Base-by-base conservation (phyloP, 2,797 vertebrate genomes). In the Naso thynnoides region DNA sequence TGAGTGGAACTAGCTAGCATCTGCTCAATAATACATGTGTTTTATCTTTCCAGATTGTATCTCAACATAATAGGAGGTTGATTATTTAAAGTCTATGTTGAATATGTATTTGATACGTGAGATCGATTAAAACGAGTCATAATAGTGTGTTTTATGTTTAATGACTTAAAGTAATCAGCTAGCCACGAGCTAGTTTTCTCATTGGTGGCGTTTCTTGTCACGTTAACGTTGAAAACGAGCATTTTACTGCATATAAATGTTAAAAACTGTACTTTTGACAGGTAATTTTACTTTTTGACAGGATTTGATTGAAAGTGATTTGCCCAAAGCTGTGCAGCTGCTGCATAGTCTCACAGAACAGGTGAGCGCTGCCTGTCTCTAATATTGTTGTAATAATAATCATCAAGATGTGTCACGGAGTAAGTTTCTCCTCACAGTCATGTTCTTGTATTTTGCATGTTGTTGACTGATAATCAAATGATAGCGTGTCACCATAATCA, bases 281-380 rank as follows among this genome's bases (percentile, higher is more conserved):
- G 42, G 23, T 58, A 1, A 13, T 63, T 59, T 19, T 1, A 10
- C 10, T 65, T 27, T 76, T 49, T 75, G 63, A 1, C 81, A 95
- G 95, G 86, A 91, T 74, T 50, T 93, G 39, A 87, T 94, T 36
- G 87, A 91, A 15, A 77, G 57, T 3, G 94, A 95, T 85, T 68
- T 95, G 15, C 90, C 95, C 1, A 84, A 84, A 76, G 89, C 90
- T 41, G 93, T 86, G 0, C 63, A 88, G 29, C 74, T 95, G 41
- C 78, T 95, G 52, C 92, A 86, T 61, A 88, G 33, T 70, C 92
- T 95, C 33, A 94, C 94, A 3, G 93, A 95, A 29, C 95, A 95
- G 93, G 95, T 86, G 54, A 47, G 56, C 49, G 18, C 0, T 3
- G 21, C 0, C 5, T 9, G n/a, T 21, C 29, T 27, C 6, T 23